These are phyloP conservation scores for Neodiprion lecontei DNA, from an alignment of 1,140 invertebrate genomes.

Conservation along the genomic window DNA sequence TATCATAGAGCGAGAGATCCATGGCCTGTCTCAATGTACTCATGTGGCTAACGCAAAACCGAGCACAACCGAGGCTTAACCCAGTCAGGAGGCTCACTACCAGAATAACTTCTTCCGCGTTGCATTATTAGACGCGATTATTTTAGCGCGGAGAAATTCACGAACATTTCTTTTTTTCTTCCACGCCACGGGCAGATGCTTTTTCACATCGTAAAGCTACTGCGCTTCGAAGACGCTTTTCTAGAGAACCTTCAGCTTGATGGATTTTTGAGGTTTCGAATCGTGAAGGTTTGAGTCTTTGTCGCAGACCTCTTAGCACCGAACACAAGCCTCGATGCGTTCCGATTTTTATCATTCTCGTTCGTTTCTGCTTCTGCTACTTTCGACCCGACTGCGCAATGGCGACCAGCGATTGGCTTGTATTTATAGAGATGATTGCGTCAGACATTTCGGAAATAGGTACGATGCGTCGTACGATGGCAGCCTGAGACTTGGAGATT, in stretches of 20 bases:
- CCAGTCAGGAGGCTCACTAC: conserved; percentile 1
- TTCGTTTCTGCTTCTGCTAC: neutral
- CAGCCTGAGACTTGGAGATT: neutral
- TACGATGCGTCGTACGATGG: neutral
- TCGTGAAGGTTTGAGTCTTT: too few relatives aligned
- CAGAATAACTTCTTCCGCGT: conserved; percentile 1
- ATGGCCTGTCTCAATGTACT: neutral
- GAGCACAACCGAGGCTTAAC: neutral
- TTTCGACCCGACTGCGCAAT: neutral
- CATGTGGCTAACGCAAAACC: neutral
- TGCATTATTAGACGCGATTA: neutral
- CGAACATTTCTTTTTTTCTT: neutral
- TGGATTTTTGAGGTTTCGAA: too few relatives aligned
- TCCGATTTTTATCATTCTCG: neutral
- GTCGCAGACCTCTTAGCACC: neutral
- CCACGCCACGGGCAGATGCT: too few relatives aligned
- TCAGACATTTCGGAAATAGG: neutral
- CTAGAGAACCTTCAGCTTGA: too few relatives aligned
- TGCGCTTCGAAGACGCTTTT: too few relatives aligned
- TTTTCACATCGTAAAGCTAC: too few relatives aligned
- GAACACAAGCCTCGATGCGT: neutral
- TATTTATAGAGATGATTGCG: neutral
- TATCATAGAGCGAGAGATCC: neutral
- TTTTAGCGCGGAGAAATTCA: neutral
- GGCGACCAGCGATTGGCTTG: neutral